Conservation (phyloP, 2,888 invertebrate genomes). For the Folsomia candida region DNA sequence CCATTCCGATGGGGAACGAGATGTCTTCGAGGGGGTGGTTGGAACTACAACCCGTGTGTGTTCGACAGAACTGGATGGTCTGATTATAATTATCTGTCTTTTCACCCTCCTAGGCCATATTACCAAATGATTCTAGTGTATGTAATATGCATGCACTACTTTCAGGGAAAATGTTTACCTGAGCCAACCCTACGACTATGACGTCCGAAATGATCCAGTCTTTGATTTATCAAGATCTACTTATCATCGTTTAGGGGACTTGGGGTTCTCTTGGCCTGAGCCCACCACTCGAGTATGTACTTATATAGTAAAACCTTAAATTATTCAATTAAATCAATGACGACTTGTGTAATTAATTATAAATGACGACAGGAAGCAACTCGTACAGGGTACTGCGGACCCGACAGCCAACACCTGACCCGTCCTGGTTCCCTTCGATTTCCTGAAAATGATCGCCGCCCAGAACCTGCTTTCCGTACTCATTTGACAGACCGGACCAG, state of each 20-base stretch:
- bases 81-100: neutral
- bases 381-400: constrained; percentile 45
- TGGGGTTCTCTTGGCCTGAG: constrained; percentile 42
- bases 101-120: neutral
- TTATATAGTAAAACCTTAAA: too few relatives aligned
- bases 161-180: constrained; percentile 47
- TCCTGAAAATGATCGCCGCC: constrained; percentile 34
- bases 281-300: constrained; percentile 40
- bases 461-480: constrained; percentile 45
- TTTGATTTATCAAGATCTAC: constrained; percentile 43
- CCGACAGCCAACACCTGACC: constrained; percentile 22
- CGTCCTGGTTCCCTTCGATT: constrained; percentile 36
- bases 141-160: neutral
- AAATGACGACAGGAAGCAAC: constrained; percentile 44
- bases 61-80: constrained; percentile 46
- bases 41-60: constrained; percentile 45
- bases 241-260: constrained; percentile 43
- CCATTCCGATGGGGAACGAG: constrained; percentile 34
- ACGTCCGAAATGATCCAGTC: constrained; percentile 42
- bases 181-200: constrained; percentile 45
- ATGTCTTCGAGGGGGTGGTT: constrained; percentile 33
- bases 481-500: constrained; percentile 45
- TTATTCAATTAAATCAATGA: too few relatives aligned
- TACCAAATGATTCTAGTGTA: neutral
- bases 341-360: too few relatives aligned